phyloP scores from a whole-genome alignment of 2,888 invertebrate genomes.

The Caenorhabditis parvicauda region DNA sequence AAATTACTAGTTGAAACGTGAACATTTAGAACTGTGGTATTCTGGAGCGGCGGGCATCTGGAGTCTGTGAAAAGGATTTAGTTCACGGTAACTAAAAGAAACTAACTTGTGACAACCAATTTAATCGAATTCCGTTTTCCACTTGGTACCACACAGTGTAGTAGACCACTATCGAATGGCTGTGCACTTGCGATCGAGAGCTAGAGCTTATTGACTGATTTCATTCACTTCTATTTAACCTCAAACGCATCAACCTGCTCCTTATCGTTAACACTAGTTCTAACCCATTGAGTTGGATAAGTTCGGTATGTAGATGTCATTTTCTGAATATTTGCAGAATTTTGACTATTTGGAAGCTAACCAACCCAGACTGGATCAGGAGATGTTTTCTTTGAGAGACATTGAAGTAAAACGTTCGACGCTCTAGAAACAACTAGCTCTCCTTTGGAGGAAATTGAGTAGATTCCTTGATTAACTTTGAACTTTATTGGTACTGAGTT shows the following conservation, averaged over 20 bases:
- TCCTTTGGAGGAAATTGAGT: conserved; percentile 49
- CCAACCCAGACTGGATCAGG: conserved; percentile 50
- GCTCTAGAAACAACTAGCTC: conserved; percentile 53
- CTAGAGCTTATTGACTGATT: conserved; percentile 10
- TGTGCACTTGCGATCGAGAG: conserved; percentile 79
- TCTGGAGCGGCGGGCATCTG: conserved; percentile 40
- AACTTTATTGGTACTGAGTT: conserved; percentile 54
- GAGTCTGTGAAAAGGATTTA: conserved; percentile 33
- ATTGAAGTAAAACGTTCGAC: conserved; percentile 53
- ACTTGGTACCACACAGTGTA: conserved; percentile 82
- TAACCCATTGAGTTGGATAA: conserved; percentile 58
- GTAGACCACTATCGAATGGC: conserved; percentile 80
- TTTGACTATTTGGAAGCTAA: not conserved
- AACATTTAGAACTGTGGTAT: conserved; percentile 34
- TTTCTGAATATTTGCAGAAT: conserved; percentile 41
- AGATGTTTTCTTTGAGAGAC: conserved; percentile 42
- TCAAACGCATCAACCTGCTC: conserved; percentile 46
- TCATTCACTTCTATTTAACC: conserved; percentile 11
- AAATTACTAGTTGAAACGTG: conserved; percentile 41
- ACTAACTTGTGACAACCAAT: conserved; percentile 36
- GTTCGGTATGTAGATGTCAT: conserved; percentile 56
- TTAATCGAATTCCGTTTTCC: conserved; percentile 68
- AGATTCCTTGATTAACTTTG: conserved; percentile 48
- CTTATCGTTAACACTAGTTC: conserved; percentile 30
- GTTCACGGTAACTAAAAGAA: not conserved